Evolutionary conservation across 2,113 vertebrate genomes (phyloP).

Genomic region (Xiphophorus maculatus): DNA sequence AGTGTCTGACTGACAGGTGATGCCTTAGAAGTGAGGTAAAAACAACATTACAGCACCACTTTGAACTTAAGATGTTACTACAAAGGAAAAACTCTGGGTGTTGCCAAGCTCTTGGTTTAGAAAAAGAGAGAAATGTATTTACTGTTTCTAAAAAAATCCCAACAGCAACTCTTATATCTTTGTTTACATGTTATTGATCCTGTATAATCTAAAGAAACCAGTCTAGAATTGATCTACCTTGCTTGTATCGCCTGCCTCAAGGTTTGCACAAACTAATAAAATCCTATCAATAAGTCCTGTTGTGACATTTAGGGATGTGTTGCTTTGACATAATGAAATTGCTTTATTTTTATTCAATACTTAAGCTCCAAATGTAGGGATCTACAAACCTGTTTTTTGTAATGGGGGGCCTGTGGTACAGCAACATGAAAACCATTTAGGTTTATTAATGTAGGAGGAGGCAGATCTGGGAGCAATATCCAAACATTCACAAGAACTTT

Average conservation of each 20-base stretch:
- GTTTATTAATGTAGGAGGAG: too few relatives aligned
- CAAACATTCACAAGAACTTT: too few relatives aligned
- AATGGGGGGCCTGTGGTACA: neutral
- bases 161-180: neutral
- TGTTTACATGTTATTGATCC: conserved; percentile 11
- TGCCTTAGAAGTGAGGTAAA: conserved; percentile 18
- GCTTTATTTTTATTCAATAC: conserved; percentile 5
- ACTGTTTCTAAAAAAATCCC: conserved; percentile 13
- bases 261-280: conserved; percentile 20
- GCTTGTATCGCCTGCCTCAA: neutral
- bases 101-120: conserved; percentile 10
- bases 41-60: conserved; percentile 14
- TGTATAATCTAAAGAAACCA: conserved; percentile 4
- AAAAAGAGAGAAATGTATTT: conserved; percentile 13
- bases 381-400: too few relatives aligned
- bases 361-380: neutral
- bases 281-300: conserved; percentile 3
- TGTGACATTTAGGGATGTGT: conserved; percentile 7
- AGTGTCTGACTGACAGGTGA: conserved; percentile 38
- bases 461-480: too few relatives aligned
- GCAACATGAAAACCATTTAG: neutral
- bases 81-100: conserved; percentile 19
- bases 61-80: conserved; percentile 13
- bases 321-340: conserved; percentile 14
- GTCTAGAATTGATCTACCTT: neutral